Base-by-base conservation (phyloP, 2,797 vertebrate genomes). In the Anguilla anguilla region DNA sequence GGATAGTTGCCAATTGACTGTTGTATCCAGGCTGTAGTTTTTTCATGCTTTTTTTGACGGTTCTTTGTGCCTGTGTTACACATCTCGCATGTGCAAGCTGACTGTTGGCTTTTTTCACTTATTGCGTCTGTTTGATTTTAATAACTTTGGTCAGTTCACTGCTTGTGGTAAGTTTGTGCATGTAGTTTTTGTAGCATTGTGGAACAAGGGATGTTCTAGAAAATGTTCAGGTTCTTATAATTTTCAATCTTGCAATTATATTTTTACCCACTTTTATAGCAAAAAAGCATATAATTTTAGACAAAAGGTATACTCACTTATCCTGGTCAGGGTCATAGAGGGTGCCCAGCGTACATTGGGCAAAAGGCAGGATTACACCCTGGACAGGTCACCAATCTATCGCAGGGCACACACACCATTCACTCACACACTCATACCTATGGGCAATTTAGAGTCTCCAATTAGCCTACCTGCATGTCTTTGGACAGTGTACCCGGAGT, bases 141-240 rank as follows among this genome's bases (percentile, higher is more conserved):
- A 95, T 91, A 95, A 96, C 96, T 95, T 97, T 95, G 95, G 96
- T 96, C 95, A 96, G 93, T 92, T 95, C 91, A 94, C 95, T 89
- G 94, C 95, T 74, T 97, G 92, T 95, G 96, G 96, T 96, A 96
- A 96, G 96, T 97, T 90, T 93, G 89, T 92, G 94, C 95, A 94
- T 94, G 95, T 90, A 51, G 90, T 88, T 90, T 88, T 31, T 57
- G 35, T 90, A 86, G 86, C 88, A 82, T 82, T 88, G 89, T 87
- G 87, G 87, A 61, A 74, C 86, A 89, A 59, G 88, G 90, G 89
- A 85, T 74, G 83, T 82, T 31, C n/a, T 28, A 86, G 31, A 35
- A 17, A 49, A 15, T 61, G 25, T n/a, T 35, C 77, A 39, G 43
- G 43, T 46, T 46, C 43, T 46, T 46, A 46, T 46, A 4, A 46